phyloP scores from a whole-genome alignment of 2,797 vertebrate genomes.

The Saxicola maurus region DNA sequence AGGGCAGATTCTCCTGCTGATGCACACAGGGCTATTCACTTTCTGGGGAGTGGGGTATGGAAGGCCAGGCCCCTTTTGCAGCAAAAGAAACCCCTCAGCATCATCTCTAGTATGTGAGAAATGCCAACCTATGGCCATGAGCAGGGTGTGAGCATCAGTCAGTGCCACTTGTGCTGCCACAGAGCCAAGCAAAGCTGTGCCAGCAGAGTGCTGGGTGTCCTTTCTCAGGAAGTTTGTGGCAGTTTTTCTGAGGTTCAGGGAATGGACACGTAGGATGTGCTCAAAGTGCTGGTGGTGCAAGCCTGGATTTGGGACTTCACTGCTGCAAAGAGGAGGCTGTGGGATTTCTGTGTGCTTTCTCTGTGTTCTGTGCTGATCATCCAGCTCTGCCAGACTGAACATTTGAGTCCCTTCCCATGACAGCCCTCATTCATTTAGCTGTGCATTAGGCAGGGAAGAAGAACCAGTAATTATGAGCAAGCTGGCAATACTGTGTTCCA shows the following conservation, averaged over 20 bases:
- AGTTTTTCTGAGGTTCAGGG: not conserved
- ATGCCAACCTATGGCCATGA: accelerated
- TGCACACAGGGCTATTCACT: accelerated
- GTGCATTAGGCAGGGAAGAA: not conserved
- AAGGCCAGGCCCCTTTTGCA: not conserved
- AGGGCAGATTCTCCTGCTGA: not conserved
- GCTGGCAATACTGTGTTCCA: not conserved
- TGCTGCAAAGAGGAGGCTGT: not conserved
- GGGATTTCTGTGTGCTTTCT: not conserved
- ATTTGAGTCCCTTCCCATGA: not conserved
- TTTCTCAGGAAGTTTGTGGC: no score
- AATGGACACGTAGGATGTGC: not conserved
- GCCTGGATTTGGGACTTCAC: not conserved
- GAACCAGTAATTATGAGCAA: not conserved
- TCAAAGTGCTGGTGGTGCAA: not conserved
- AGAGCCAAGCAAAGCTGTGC: not conserved
- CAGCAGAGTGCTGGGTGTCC: accelerated
- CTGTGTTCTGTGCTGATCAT: not conserved
- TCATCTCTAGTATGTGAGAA: not conserved
- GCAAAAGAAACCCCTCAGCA: not conserved
- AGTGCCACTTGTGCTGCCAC: accelerated
- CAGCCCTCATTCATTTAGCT: not conserved
- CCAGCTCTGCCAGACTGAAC: not conserved
- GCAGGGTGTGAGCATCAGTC: accelerated
- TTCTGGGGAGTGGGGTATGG: not conserved